Conservation (phyloP, 2,113 vertebrate genomes). For the Balaeniceps rex region DNA sequence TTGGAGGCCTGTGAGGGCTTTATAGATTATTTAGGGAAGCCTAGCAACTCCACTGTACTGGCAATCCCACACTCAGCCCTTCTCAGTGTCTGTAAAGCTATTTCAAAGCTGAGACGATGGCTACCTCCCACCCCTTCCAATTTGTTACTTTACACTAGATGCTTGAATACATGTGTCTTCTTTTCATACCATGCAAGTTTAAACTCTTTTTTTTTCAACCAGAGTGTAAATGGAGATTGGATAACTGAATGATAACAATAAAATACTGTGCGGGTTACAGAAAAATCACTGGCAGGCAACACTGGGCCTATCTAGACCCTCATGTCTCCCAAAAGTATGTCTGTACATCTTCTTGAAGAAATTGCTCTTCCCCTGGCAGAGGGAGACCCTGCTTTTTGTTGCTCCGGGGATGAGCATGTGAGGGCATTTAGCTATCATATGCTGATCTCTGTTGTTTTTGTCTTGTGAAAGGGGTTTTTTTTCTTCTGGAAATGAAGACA, state of each 20-base stretch:
- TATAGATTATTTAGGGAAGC: not conserved
- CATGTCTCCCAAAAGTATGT: not conserved
- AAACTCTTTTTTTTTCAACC: not conserved
- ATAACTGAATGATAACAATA: not conserved
- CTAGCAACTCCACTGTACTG: not conserved
- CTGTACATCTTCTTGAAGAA: not conserved
- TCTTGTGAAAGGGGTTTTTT: not conserved
- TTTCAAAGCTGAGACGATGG: not conserved
- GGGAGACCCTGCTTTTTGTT: not conserved
- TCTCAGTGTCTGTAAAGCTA: not conserved
- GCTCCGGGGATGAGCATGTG: not conserved
- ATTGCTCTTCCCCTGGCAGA: not conserved
- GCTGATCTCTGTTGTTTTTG: not conserved
- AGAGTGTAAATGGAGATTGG: not conserved
- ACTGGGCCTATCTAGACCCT: not conserved
- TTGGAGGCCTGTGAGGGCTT: not conserved
- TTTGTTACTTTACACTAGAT: not conserved
- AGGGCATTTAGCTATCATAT: not conserved
- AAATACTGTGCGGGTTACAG: not conserved
- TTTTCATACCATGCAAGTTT: not conserved
- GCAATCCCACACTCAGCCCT: not conserved
- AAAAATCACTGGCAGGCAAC: not conserved
- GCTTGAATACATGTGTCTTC: not conserved
- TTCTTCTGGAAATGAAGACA: not conserved
- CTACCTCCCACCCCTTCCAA: not conserved